Evolutionary conservation across 1,140 invertebrate species (phyloP), one percentile per base, ranked within the genome.

Genomic region (Ctenoplectra terminalis): DNA sequence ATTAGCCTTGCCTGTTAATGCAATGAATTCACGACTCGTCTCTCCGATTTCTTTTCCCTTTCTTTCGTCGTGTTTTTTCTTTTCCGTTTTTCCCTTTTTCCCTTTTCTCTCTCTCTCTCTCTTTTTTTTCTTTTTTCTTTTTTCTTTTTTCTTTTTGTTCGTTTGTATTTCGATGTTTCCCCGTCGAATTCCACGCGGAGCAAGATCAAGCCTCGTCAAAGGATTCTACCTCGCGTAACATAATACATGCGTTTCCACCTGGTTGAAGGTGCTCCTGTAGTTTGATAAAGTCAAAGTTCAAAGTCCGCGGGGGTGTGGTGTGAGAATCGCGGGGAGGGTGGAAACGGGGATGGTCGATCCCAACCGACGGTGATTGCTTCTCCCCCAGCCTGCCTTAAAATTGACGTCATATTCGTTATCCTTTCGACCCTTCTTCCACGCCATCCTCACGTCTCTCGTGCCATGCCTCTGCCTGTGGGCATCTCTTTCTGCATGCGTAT

Each of bases 341-440:
- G 63, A 64, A 52, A 58, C 46, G 63, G 85, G 85, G 79, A 74
- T 81, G 87, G 69, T 80, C 87, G 84, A 90, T 87, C 85, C 83
- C 82, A 82, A 81, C 85, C 88, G 80, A 86, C 88, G 88, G 85
- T 93, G 92, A 93, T 93, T 93, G 90, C 92, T 90, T 90, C 83
- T 87, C 86, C 86, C 88, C 90, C 88, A 69, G 85, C 82, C 86
- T 90, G 86, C 91, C 90, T 93, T 90, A 92, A 93, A 93, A 93
- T 93, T 92, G 92, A 92, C 91, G 91, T 93, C 90, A 93, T 93
- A 93, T 92, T 93, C 91, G 92, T 93, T 93, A 93, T 92, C 91
- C 91, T 92, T 92, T 90, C 88, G 90, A 93, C 91, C 93, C 92
- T 93, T 92, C 90, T 92, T 91, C 89, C 89, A 79, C 76, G 86